These are phyloP conservation scores for Procambarus virginalis DNA, from an alignment of 1,140 invertebrate species.

Conservation along the genomic window DNA sequence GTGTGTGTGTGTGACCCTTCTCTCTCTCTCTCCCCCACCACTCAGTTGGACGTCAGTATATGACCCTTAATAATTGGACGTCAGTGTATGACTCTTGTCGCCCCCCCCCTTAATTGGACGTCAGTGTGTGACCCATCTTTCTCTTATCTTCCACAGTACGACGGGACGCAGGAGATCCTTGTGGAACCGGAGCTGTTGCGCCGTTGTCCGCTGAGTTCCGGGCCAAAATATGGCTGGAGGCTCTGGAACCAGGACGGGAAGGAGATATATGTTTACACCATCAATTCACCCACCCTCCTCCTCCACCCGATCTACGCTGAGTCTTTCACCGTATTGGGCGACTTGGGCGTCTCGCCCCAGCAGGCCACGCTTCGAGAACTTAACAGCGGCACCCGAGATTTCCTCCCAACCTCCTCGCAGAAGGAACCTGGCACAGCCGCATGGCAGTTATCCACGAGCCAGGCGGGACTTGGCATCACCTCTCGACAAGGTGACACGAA, in stretches of 20 bases:
- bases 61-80: neutral
- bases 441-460: too few species aligned
- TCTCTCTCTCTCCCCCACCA: too few species aligned
- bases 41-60: neutral
- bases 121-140: neutral
- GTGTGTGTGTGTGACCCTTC: too few species aligned
- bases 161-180: slow-evolving; percentile 47
- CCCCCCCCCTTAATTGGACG: neutral
- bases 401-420: too few species aligned
- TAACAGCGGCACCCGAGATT: too few species aligned
- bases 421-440: too few species aligned
- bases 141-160: slow-evolving; percentile 13
- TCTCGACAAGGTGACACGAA: too few species aligned
- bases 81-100: neutral
- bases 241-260: slow-evolving; percentile 23
- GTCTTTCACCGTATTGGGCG: neutral
- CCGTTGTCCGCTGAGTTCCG: neutral
- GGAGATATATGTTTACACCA: neutral
- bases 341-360: too few species aligned
- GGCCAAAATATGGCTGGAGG: slow-evolving; percentile 37
- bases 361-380: too few species aligned
- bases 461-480: too few species aligned
- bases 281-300: slow-evolving; percentile 26
- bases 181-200: slow-evolving; percentile 40
- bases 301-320: slow-evolving; percentile 38